phyloP scores from a whole-genome alignment of 2,888 invertebrate species.

The Anticlea derivata region DNA sequence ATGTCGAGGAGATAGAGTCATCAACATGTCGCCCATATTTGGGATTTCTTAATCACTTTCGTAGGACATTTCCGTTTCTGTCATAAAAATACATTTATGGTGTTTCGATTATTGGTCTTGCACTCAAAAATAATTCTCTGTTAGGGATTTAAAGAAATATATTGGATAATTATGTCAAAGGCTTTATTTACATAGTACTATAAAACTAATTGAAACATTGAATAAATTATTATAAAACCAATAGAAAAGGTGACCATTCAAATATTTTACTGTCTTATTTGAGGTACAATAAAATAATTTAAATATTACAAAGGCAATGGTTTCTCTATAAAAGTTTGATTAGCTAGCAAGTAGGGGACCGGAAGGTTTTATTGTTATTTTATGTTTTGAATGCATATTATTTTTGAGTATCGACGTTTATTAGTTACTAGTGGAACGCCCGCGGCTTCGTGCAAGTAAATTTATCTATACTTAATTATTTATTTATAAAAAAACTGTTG shows the following conservation, averaged over 20 bases:
- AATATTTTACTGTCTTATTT: conserved; percentile 14
- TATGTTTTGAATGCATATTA: conserved; percentile 25
- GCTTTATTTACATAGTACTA: conserved; percentile 11
- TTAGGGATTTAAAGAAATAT: background rate
- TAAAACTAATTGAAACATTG: conserved; percentile 25
- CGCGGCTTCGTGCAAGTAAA: background rate
- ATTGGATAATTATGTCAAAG: conserved; percentile 8
- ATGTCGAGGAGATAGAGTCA: conserved; percentile 4
- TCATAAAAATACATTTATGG: conserved; percentile 6
- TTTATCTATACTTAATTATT: too few relatives aligned
- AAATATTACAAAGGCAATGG: conserved; percentile 7
- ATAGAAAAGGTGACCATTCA: conserved; percentile 6
- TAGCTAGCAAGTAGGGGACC: conserved; percentile 25
- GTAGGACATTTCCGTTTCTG: background rate
- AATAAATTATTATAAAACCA: conserved; percentile 10
- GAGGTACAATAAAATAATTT: conserved; percentile 18
- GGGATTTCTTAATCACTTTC: background rate
- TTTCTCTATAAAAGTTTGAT: conserved; percentile 24
- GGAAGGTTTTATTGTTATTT: conserved; percentile 30
- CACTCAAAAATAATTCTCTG: background rate
- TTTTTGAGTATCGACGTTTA: conserved; percentile 23
- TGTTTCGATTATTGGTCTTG: conserved; percentile 1
- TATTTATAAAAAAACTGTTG: too few relatives aligned
- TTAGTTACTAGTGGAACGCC: background rate
- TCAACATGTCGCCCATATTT: conserved; percentile 1